Evolutionary conservation across 2,888 invertebrate genomes (phyloP).

Genomic region (Andricus curvator): DNA sequence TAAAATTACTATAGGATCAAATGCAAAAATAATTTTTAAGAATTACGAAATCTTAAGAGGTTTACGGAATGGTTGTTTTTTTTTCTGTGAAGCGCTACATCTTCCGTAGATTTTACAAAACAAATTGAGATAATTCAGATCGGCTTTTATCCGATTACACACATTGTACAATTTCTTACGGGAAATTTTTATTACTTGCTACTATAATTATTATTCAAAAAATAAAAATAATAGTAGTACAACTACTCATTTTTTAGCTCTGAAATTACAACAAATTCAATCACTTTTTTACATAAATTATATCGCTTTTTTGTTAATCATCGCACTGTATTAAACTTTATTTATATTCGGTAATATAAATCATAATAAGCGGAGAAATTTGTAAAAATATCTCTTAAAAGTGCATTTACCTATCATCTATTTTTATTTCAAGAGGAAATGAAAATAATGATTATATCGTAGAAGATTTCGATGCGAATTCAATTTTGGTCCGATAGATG

Average conservation of each 20-base stretch:
- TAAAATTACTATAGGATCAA: background rate
- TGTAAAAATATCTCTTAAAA: background rate
- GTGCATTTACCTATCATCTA: conserved; percentile 13
- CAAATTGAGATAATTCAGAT: conserved; percentile 10
- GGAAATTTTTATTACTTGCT: conserved; percentile 15
- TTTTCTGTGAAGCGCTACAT: background rate
- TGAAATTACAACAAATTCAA: background rate
- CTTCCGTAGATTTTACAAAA: conserved; percentile 2
- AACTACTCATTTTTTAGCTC: background rate
- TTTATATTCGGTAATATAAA: conserved; percentile 27
- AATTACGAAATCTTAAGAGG: background rate
- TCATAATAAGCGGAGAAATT: background rate
- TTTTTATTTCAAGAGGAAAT: background rate
- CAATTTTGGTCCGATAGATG: background rate
- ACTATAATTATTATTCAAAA: conserved; percentile 10
- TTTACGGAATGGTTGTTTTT: conserved; percentile 14
- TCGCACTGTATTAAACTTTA: conserved; percentile 25
- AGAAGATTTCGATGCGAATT: background rate
- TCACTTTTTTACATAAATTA: background rate
- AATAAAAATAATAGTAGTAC: background rate
- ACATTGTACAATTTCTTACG: conserved; percentile 15
- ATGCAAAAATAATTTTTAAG: background rate
- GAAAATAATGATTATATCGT: background rate
- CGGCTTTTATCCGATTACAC: conserved; percentile 24
- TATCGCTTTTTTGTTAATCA: conserved; percentile 21